These are phyloP conservation scores for Homarus gammarus DNA, from an alignment of 2,888 invertebrate genomes.

Conservation along the genomic window DNA sequence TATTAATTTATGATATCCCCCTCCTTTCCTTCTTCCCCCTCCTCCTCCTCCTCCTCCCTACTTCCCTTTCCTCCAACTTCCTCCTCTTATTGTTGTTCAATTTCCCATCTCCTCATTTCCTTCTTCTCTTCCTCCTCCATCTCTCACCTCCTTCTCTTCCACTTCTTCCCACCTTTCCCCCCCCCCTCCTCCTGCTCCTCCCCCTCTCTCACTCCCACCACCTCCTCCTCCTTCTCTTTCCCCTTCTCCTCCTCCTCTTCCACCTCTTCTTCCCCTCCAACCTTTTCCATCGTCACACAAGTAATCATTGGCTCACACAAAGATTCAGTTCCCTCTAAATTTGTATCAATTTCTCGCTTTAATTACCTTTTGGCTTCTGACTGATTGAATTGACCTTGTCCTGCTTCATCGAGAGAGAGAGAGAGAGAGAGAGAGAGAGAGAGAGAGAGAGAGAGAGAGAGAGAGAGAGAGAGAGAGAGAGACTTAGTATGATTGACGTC, in stretches of 20 bases:
- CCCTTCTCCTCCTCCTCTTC: neutral
- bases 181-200: neutral
- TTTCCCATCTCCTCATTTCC: too few species aligned
- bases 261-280: neutral
- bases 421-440: neutral
- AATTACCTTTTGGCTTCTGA: conserved; percentile 9
- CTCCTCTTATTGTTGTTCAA: too few species aligned
- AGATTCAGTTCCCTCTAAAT: neutral
- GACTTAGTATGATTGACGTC: neutral
- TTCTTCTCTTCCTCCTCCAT: too few species aligned
- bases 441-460: too few species aligned
- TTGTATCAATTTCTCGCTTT: conserved; percentile 6
- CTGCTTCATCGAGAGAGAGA: neutral
- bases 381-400: conserved; percentile 11
- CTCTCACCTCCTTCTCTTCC: neutral
- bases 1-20: too few species aligned
- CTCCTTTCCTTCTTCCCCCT: too few species aligned
- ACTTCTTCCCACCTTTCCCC: neutral
- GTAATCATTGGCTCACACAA: conserved; percentile 1
- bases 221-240: neutral
- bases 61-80: too few species aligned
- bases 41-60: too few species aligned
- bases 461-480: too few species aligned
- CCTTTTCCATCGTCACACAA: neutral
- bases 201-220: neutral